These are phyloP conservation scores for Conomelus anceps DNA, from an alignment of 2,888 invertebrate genomes.

Conservation along the genomic window DNA sequence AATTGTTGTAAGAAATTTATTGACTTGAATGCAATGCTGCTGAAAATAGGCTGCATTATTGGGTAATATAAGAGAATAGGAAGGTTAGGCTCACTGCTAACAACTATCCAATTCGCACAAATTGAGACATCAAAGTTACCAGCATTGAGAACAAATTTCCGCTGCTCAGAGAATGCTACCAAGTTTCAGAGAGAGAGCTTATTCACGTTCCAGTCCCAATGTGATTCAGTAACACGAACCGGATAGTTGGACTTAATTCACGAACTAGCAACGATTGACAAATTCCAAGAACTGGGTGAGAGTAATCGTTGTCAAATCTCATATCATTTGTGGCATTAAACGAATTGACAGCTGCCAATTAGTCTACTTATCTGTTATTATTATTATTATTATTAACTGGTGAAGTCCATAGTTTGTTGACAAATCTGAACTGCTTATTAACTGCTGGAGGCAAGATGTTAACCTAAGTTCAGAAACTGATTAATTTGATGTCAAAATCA, in stretches of 20 bases:
- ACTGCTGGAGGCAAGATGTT: too few species aligned
- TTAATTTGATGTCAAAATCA: too few species aligned
- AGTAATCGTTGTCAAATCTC: not conserved
- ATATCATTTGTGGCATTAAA: not conserved
- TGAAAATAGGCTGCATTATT: too few species aligned
- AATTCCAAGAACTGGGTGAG: not conserved
- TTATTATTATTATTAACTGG: not conserved
- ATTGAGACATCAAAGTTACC: not conserved
- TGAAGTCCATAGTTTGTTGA: too few species aligned
- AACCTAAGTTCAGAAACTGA: too few species aligned
- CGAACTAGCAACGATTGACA: too few species aligned
- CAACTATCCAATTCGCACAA: not conserved
- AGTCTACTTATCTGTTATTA: not conserved
- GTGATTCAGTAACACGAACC: not conserved
- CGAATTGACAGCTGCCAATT: not conserved
- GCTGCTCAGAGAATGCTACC: not conserved
- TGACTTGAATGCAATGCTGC: too few species aligned
- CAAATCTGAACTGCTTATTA: too few species aligned
- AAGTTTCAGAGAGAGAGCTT: not conserved
- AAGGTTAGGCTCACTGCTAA: too few species aligned
- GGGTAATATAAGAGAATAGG: too few species aligned
- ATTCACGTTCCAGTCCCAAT: not conserved
- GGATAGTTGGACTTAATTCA: not conserved
- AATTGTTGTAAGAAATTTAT: too few species aligned
- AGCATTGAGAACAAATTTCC: not conserved